A percentile compares a stretch with the other conserved stretches of the same genome.
phyloP scores from a whole-genome alignment of 2,113 vertebrate species.

The Pterocles orientalis region DNA sequence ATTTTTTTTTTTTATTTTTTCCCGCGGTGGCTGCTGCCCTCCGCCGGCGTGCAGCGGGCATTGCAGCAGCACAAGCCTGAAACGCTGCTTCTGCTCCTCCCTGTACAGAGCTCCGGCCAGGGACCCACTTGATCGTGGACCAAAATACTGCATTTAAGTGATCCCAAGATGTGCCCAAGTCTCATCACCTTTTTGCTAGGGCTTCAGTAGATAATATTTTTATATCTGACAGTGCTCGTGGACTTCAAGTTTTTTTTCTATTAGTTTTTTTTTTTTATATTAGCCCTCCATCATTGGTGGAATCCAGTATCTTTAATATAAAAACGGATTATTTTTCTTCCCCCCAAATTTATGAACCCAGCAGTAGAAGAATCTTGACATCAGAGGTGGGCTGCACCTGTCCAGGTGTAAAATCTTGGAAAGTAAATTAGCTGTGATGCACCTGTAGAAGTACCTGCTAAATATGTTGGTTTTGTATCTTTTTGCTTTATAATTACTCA shows the following conservation, averaged over 20 bases:
- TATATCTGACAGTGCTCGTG: not conserved
- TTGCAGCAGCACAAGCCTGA: not conserved
- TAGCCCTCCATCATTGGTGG: not conserved
- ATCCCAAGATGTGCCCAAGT: not conserved
- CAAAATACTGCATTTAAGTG: not conserved
- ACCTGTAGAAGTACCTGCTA: not conserved
- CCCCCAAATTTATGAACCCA: not conserved
- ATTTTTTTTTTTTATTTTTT: not conserved
- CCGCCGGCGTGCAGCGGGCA: not conserved
- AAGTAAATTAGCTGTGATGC: not conserved
- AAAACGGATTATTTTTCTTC: not conserved
- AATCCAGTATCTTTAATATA: not conserved
- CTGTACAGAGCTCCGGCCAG: not conserved
- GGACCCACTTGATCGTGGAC: accelerated
- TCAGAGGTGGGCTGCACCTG: not conserved
- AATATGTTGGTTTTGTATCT: accelerated
- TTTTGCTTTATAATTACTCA: not conserved
- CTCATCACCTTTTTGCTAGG: not conserved
- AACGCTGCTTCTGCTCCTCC: accelerated
- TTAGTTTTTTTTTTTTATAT: not conserved
- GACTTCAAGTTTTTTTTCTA: not conserved
- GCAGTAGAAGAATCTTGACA: not conserved
- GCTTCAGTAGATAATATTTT: not conserved
- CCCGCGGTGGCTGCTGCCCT: constrained; percentile 45
- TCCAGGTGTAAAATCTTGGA: not conserved